phyloP scores from a whole-genome alignment of 2,113 vertebrate species.

The Tyto alba region DNA sequence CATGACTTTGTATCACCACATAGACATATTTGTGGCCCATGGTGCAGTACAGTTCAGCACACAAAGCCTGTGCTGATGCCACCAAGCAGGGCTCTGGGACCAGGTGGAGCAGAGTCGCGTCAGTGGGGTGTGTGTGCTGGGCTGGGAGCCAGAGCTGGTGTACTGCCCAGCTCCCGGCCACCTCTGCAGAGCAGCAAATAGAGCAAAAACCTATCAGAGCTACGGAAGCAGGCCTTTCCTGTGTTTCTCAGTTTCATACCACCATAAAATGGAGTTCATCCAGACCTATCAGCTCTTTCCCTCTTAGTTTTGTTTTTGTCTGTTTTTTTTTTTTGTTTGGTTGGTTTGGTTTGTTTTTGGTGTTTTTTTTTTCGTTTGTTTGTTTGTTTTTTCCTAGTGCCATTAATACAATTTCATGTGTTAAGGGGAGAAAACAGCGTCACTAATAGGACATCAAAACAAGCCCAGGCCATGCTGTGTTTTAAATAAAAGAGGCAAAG shows the following conservation, averaged over 20 bases:
- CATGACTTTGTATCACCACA: neutral
- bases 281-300: neutral
- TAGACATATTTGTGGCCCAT: neutral
- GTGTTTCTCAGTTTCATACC: neutral
- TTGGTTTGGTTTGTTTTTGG: neutral
- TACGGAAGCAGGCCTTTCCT: neutral
- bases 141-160: neutral
- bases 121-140: rapidly evolving
- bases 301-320: neutral
- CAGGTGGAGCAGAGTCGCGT: neutral
- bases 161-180: neutral
- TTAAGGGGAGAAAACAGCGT: neutral
- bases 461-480: neutral
- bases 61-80: neutral
- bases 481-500: neutral
- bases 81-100: neutral
- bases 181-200: neutral
- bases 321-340: too few relatives aligned
- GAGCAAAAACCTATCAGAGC: neutral
- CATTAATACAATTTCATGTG: neutral
- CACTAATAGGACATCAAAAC: neutral
- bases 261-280: neutral
- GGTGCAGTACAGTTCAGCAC: neutral
- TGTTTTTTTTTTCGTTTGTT: neutral
- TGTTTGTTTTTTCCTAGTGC: neutral